Conservation (phyloP, 2,888 invertebrate species). For the Drosophila borealis region DNA sequence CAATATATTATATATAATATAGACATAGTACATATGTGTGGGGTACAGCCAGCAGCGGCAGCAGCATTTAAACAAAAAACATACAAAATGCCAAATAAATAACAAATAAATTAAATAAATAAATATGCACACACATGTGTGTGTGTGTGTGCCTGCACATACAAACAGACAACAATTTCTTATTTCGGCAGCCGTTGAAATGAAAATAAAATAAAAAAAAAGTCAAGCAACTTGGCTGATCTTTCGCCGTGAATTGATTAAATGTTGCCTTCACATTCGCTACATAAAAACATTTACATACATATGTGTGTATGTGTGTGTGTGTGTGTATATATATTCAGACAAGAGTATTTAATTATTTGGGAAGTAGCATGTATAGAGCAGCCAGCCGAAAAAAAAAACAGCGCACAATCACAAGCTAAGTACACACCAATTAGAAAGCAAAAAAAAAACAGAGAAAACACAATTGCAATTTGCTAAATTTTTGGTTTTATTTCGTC, state of each 20-base stretch:
- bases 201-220: constrained; percentile 17
- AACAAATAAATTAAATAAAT: constrained; percentile 78
- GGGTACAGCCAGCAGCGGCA: constrained; percentile 19
- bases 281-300: constrained; percentile 11
- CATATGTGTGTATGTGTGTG: constrained; percentile 3
- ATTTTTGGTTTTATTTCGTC: constrained; percentile 22
- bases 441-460: constrained; percentile 8
- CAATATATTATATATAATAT: background rate
- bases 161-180: constrained; percentile 37
- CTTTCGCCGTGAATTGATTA: constrained; percentile 68
- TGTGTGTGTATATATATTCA: background rate
- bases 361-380: constrained; percentile 53
- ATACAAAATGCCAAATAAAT: constrained; percentile 71
- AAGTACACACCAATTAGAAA: constrained; percentile 60
- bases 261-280: constrained; percentile 69
- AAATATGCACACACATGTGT: constrained; percentile 23
- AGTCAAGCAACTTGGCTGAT: constrained; percentile 63
- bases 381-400: constrained; percentile 36
- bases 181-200: constrained; percentile 61
- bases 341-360: constrained; percentile 38
- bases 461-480: constrained; percentile 60
- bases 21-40: constrained; percentile 17
- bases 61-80: constrained; percentile 49
- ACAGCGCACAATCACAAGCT: constrained; percentile 44
- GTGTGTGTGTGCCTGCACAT: background rate